Evolutionary conservation across 1,140 invertebrate species (phyloP), one percentile per base, ranked within the genome.

Genomic region (Carposina sasakii): DNA sequence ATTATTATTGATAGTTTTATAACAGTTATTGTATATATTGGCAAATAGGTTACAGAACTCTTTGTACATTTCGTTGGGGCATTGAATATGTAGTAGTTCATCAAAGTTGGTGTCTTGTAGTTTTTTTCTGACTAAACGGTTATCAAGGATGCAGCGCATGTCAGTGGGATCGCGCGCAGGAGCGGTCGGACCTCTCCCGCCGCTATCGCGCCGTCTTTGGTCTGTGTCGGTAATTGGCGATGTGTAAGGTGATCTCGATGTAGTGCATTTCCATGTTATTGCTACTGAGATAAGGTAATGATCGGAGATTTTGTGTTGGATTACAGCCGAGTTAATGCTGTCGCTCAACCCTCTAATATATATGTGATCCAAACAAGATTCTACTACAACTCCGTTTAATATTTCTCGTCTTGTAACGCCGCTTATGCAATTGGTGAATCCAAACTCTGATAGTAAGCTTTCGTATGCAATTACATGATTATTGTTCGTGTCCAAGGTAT

Each of bases 301-400:
- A 20, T 44, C 42, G 0, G 42, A 30, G 8, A 44, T 31, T 44
- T 44, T 44, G 10, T 44, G 42, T 21, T 44, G 15, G 4, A 44
- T 44, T 31, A 44, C 42, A 10, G 42, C 42, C 21, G 42, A 44
- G 13, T 19, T 12, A 15, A 44, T 23, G 13, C 2, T 21, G 12
- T 1, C 3, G 12, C 2, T 8, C 10, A 17, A 31, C 22, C 12
- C 30, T 26, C 31, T n/a, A n/a, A 46, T 23, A 15, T 22, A 46
- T n/a, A 46, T 46, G 30, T 46, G 43, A 23, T 46, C 43, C 21
- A 46, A 2, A 22, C 43, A 46, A 13, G 43, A 46, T 46, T 46
- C 43, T 21, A 46, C 43, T 16, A 46, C 2, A 1, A 5, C 12
- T 3, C 43, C 43, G 3, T n/a, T 34, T 36, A 46, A 4, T 22